Evolutionary conservation across 1,140 invertebrate genomes (phyloP), one percentile per base, ranked within the genome.

Genomic region (Samia ricini): DNA sequence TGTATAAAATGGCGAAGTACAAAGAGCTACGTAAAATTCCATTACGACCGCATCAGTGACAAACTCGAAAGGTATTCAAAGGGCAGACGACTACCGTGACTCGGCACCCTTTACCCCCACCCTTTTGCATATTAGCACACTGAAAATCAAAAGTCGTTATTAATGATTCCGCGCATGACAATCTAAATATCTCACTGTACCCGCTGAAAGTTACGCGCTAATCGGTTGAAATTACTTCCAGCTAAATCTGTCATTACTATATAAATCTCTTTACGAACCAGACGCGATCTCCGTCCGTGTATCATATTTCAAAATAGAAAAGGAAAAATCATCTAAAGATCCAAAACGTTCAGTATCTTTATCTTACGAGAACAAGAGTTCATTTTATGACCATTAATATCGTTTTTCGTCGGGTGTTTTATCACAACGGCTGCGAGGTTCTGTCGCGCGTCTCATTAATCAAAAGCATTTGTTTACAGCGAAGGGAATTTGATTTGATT

Each of bases 381-480:
- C 88, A 90, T 90, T 90, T 90, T 88, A 88, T 90, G 82, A 88
- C 83, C 84, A 89, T 90, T 90, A 90, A 89, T 90, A 85, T 88
- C 81, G 84, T 67, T 79, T 85, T 87, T 86, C 81, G 74, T 81
- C 74, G 83, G 83, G 79, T 85, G 85, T 88, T 87, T 90, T 88
- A 88, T 90, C 85, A 79, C 74, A 81, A 76, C 82, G 83, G 73
- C 83, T 79, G 85, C 75, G 79, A 76, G 63, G 80, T 85, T 87
- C 85, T 88, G 88, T 88, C 88, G 85, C 85, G 79, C 77, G 85
- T 84, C 85, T 88, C 88, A 90, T 90, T 90, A 90, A 90, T 90
- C 88, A 90, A 90, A 90, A 88, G 82, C 88, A 90, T 90, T 90
- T 90, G 88, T 90, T 90, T 90, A 90, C 88, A 90, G 88, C 81